phyloP scores from a whole-genome alignment of 2,113 vertebrate genomes.

The Anoura caudifer region DNA sequence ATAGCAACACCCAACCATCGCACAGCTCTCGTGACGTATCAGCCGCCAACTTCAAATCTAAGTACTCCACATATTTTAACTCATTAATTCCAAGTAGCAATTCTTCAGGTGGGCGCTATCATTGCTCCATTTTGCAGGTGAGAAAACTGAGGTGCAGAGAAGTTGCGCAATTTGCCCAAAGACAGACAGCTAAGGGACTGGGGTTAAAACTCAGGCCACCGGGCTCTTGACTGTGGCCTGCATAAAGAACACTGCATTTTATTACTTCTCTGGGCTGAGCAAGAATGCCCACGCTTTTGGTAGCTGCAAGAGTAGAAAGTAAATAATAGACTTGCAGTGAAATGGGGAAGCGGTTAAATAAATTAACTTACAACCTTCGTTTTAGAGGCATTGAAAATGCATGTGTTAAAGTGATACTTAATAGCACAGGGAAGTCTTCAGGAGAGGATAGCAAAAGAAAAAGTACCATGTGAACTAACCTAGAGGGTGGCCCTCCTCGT shows the following conservation, averaged over 20 bases:
- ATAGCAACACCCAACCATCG: fast-evolving
- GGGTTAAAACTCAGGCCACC: background rate
- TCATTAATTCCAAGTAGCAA: background rate
- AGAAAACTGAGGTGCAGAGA: background rate
- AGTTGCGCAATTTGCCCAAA: background rate
- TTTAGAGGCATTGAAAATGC: background rate
- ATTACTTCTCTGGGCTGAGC: background rate
- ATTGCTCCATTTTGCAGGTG: background rate
- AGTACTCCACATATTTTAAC: background rate
- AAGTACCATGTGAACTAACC: background rate
- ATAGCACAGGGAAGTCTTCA: background rate
- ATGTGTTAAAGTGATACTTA: background rate
- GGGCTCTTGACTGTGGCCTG: no score
- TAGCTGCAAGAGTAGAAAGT: background rate
- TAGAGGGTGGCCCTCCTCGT: no score
- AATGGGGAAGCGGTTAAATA: background rate
- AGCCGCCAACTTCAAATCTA: background rate
- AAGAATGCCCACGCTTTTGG: background rate
- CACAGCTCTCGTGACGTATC: background rate
- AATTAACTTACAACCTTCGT: background rate
- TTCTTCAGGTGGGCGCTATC: background rate
- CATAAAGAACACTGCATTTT: background rate
- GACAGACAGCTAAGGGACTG: background rate
- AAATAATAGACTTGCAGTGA: background rate
- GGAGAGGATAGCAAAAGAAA: background rate